Conservation (phyloP, 2,888 invertebrate genomes). For the Caenorhabditis zanzibari region DNA sequence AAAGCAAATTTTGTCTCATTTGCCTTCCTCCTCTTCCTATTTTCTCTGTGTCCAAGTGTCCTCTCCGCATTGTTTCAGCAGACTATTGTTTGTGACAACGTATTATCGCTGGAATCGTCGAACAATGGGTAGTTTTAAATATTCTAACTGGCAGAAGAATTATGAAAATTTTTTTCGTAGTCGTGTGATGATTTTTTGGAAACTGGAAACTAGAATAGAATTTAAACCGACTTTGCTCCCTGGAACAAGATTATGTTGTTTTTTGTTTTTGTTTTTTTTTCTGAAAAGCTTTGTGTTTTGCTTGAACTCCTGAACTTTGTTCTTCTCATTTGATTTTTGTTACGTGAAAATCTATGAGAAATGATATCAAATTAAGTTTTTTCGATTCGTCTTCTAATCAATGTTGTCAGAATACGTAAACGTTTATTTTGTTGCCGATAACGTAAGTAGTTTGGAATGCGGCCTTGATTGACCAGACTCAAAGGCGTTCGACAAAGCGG, state of each 20-base stretch:
- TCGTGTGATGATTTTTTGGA: background rate
- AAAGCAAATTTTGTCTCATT: constrained; percentile 52
- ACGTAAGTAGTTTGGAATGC: constrained; percentile 50
- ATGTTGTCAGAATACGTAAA: constrained; percentile 43
- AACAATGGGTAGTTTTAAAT: constrained; percentile 46
- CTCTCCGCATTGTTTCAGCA: constrained; percentile 45
- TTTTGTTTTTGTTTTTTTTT: constrained; percentile 20
- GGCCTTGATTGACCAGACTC: constrained; percentile 60
- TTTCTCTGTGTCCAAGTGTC: constrained; percentile 26
- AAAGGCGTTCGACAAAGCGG: constrained; percentile 48
- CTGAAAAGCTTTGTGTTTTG: background rate
- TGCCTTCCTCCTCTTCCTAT: background rate
- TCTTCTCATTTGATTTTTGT: constrained; percentile 43
- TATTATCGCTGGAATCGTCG: constrained; percentile 42
- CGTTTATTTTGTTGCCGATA: constrained; percentile 23
- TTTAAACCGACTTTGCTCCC: constrained; percentile 4
- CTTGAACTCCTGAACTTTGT: constrained; percentile 26
- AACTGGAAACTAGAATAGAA: background rate
- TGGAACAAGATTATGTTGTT: background rate
- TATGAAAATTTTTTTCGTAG: constrained; percentile 21
- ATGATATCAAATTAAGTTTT: constrained; percentile 56
- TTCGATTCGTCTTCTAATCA: constrained; percentile 16
- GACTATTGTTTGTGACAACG: constrained; percentile 48
- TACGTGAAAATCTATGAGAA: constrained; percentile 19
- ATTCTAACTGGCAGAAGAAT: constrained; percentile 11